Evolutionary conservation across 1,140 invertebrate genomes (phyloP).

Genomic region (Magallana gigas): DNA sequence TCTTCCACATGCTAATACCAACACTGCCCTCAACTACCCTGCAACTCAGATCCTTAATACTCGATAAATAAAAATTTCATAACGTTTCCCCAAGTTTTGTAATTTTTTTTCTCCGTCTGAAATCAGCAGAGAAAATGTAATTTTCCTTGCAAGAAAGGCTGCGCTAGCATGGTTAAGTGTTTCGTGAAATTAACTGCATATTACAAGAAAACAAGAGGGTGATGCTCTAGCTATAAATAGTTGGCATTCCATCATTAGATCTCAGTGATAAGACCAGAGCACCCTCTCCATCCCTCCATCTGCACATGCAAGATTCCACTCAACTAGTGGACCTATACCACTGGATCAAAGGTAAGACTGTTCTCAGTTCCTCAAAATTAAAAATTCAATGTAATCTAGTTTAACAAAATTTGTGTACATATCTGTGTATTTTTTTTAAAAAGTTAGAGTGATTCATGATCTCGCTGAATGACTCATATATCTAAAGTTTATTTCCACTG

Average conservation of each 20-base stretch:
- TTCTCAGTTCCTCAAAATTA: too few relatives aligned
- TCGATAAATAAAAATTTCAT: neutral
- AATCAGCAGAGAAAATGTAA: neutral
- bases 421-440: too few relatives aligned
- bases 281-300: too few relatives aligned
- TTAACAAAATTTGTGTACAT: too few relatives aligned
- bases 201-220: constrained; percentile 12
- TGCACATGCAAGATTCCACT: too few relatives aligned
- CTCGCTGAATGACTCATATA: too few relatives aligned
- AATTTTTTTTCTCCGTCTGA: neutral
- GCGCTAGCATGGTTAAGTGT: neutral
- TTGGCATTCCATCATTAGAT: constrained; percentile 39
- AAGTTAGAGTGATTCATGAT: too few relatives aligned
- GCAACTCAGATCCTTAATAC: neutral
- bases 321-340: too few relatives aligned
- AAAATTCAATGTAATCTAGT: too few relatives aligned
- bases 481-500: too few relatives aligned
- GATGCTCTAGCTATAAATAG: constrained; percentile 37
- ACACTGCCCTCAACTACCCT: neutral
- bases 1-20: neutral
- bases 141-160: neutral
- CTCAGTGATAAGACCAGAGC: constrained; percentile 17
- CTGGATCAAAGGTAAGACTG: too few relatives aligned
- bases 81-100: neutral
- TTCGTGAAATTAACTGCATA: constrained; percentile 31